Conservation (phyloP, 2,113 vertebrate genomes). For the Tragelaphus imberbis region DNA sequence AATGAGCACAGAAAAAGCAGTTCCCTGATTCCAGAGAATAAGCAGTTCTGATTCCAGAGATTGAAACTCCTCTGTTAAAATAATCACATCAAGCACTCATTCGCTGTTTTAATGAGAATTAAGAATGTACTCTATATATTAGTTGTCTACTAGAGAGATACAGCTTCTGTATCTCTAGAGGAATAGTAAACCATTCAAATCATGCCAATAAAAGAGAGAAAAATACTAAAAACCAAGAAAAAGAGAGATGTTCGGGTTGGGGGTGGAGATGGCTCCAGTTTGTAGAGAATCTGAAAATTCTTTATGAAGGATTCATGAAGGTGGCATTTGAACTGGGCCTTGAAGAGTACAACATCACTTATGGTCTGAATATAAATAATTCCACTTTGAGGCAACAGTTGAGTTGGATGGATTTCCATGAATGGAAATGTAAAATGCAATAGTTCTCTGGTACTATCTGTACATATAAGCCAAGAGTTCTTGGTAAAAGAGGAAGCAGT, state of each 20-base stretch:
- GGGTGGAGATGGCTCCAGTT: neutral
- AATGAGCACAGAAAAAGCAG: neutral
- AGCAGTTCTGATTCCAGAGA: neutral
- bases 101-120: neutral
- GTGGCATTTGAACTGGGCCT: neutral
- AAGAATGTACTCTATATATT: neutral
- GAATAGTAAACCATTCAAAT: neutral
- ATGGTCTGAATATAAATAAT: constrained; percentile 12
- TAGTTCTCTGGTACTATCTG: neutral
- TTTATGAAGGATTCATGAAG: constrained; percentile 38
- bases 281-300: neutral
- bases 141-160: neutral
- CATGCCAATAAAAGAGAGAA: neutral
- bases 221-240: neutral
- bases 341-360: constrained; percentile 1
- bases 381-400: neutral
- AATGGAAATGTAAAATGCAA: constrained; percentile 39
- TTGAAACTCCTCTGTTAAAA: neutral
- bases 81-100: neutral
- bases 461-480: neutral
- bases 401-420: constrained; percentile 19
- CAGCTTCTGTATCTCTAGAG: neutral
- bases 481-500: constrained; percentile 42
- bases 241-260: neutral
- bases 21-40: neutral